Conservation (phyloP, 2,888 invertebrate species). For the Nasonia oneida region DNA sequence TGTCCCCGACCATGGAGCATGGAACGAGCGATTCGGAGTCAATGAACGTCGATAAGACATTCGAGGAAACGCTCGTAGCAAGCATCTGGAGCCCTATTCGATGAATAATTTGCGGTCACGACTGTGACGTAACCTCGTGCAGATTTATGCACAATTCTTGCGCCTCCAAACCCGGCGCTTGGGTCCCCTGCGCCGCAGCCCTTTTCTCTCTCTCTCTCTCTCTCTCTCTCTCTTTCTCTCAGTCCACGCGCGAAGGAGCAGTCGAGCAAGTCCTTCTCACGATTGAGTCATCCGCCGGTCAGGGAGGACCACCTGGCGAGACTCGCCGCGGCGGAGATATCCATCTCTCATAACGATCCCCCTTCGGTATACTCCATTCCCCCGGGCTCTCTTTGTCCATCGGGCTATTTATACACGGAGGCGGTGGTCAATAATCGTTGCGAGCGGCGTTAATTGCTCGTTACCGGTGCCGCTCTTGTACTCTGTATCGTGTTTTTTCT, state of each 20-base stretch:
- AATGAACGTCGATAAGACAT: no score
- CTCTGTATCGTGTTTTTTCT: background rate
- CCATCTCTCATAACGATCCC: background rate
- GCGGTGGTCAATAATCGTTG: background rate
- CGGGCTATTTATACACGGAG: background rate
- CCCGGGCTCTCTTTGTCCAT: conserved; percentile 28
- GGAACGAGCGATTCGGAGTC: no score
- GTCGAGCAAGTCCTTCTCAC: conserved; percentile 75
- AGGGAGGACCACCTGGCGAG: conserved; percentile 77
- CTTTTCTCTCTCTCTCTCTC: background rate
- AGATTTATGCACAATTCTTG: background rate
- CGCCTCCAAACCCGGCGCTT: background rate
- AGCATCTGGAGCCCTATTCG: no score
- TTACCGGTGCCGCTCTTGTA: background rate
- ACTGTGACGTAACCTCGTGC: background rate
- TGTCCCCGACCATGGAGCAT: no score
- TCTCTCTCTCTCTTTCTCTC: conserved; percentile 30
- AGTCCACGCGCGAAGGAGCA: conserved; percentile 57
- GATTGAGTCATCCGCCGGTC: conserved; percentile 77
- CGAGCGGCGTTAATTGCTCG: conserved; percentile 3
- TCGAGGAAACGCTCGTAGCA: no score
- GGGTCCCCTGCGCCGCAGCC: background rate
- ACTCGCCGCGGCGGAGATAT: background rate
- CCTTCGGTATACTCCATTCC: background rate
- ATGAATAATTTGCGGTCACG: background rate